phyloP scores from a whole-genome alignment of 2,888 invertebrate genomes.

The Lepetodrilus schrolli region DNA sequence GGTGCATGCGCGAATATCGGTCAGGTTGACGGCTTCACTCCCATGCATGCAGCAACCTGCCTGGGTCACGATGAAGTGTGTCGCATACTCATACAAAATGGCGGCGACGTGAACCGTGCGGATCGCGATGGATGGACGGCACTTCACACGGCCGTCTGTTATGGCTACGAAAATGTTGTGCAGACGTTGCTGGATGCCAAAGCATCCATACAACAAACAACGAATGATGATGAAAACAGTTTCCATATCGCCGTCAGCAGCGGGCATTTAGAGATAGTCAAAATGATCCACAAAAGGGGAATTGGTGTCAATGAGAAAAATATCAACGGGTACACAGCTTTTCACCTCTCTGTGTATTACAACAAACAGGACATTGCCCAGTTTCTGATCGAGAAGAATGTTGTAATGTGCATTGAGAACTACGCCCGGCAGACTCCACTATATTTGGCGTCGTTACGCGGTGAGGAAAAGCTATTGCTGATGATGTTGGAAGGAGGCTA shows the following conservation, averaged over 20 bases:
- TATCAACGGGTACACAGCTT: constrained; percentile 60
- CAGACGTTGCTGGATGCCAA: constrained; percentile 54
- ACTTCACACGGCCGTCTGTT: constrained; percentile 67
- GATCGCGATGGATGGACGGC: constrained; percentile 70
- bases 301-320: constrained; percentile 54
- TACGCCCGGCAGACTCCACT: constrained; percentile 55
- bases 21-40: constrained; percentile 69
- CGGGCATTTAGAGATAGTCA: constrained; percentile 53
- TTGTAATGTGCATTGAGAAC: constrained; percentile 55
- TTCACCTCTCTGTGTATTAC: constrained; percentile 65
- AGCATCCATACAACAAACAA: constrained; percentile 54
- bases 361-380: constrained; percentile 58
- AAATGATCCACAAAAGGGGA: constrained; percentile 52
- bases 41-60: constrained; percentile 69
- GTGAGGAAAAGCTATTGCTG: constrained; percentile 47
- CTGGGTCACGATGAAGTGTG: constrained; percentile 58
- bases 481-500: constrained; percentile 61
- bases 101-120: constrained; percentile 57
- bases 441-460: constrained; percentile 57
- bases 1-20: constrained; percentile 60
- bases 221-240: constrained; percentile 60
- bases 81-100: constrained; percentile 52
- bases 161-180: constrained; percentile 60
- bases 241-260: constrained; percentile 67
- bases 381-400: constrained; percentile 58